Evolutionary conservation across 2,888 invertebrate genomes (phyloP).

Genomic region (Trissolcus japonicus): DNA sequence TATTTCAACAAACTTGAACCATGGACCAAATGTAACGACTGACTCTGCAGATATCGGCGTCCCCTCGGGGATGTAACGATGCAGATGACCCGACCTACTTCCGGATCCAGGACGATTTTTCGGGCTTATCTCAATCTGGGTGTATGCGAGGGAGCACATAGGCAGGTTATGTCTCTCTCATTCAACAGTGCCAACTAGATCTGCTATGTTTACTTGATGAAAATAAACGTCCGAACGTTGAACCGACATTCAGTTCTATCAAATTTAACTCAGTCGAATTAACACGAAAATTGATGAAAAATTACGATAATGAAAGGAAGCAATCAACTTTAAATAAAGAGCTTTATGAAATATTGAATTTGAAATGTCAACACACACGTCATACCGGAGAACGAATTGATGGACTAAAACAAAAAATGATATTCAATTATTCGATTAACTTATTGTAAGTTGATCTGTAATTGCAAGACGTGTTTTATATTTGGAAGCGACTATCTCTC

Average conservation of each 20-base stretch:
- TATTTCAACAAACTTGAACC: constrained; percentile 48
- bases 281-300: too few species aligned
- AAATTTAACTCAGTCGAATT: too few species aligned
- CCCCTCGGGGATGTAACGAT: constrained; percentile 66
- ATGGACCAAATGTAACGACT: constrained; percentile 58
- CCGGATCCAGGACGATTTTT: constrained; percentile 69
- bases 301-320: not conserved
- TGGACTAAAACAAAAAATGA: not conserved
- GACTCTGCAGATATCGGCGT: constrained; percentile 60
- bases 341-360: too few species aligned
- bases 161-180: constrained; percentile 48
- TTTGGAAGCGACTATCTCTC: constrained; percentile 13
- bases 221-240: constrained; percentile 46
- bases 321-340: too few species aligned
- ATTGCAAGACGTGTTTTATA: constrained; percentile 20
- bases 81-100: constrained; percentile 73
- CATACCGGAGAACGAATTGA: too few species aligned
- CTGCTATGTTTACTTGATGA: constrained; percentile 56
- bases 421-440: constrained; percentile 5
- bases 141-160: constrained; percentile 36
- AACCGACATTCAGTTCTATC: constrained; percentile 29
- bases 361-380: too few species aligned
- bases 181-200: constrained; percentile 58
- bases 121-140: constrained; percentile 57
- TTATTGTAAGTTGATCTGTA: constrained; percentile 15